These are phyloP conservation scores for Musca domestica DNA, from an alignment of 1,140 invertebrate species.

Conservation along the genomic window DNA sequence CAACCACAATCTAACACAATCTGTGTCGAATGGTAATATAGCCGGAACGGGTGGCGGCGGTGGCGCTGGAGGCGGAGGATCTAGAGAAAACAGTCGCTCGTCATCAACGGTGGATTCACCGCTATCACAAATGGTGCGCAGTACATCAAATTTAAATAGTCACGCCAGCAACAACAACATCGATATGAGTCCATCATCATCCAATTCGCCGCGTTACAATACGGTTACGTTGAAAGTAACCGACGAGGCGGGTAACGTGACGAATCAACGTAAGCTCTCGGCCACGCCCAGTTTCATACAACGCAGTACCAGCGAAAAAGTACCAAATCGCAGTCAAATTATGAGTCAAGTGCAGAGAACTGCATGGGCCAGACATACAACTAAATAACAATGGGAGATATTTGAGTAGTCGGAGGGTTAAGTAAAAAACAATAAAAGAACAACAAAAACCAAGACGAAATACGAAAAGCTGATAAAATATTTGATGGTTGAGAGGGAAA, in stretches of 20 bases:
- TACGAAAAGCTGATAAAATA: no score
- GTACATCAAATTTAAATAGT: conserved; percentile 30
- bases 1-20: conserved; percentile 63
- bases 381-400: conserved; percentile 61
- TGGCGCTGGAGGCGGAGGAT: no score
- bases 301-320: conserved; percentile 78
- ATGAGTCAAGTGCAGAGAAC: conserved; percentile 78
- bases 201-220: conserved; percentile 32
- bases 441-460: no score
- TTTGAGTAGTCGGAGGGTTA: background rate
- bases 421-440: no score
- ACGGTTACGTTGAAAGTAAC: conserved; percentile 45
- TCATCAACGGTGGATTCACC: conserved; percentile 45
- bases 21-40: conserved; percentile 54
- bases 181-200: conserved; percentile 30
- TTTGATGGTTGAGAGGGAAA: no score
- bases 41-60: conserved; percentile 38
- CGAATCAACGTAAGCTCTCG: conserved; percentile 46
- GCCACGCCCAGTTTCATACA: conserved; percentile 63
- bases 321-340: conserved; percentile 76
- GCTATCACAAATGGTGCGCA: conserved; percentile 39
- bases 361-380: conserved; percentile 81
- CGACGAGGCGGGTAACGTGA: conserved; percentile 48
- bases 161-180: conserved; percentile 34
- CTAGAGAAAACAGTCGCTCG: conserved; percentile 42